phyloP scores from a whole-genome alignment of 2,113 vertebrate genomes.

The Antidorcas marsupialis region DNA sequence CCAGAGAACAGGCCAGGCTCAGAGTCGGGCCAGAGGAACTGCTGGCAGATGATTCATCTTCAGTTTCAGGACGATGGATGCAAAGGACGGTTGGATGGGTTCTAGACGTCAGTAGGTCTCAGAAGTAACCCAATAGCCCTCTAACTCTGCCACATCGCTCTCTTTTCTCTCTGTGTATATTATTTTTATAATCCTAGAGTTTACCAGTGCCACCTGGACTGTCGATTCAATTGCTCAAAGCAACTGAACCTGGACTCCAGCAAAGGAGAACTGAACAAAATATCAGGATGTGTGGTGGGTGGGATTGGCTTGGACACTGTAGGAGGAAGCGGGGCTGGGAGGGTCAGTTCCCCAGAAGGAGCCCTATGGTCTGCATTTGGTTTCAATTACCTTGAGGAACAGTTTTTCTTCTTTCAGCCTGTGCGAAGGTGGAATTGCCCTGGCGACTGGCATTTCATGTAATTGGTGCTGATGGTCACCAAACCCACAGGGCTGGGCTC shows the following conservation, averaged over 20 bases:
- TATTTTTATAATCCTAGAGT: constrained; percentile 22
- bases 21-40: neutral
- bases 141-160: neutral
- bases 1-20: accelerated
- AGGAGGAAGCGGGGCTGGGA: neutral
- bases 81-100: accelerated
- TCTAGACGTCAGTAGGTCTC: constrained; percentile 13
- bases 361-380: constrained; percentile 6
- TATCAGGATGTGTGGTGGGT: accelerated
- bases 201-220: neutral
- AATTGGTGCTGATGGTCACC: constrained; percentile 46
- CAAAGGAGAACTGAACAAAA: neutral
- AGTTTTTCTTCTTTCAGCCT: neutral
- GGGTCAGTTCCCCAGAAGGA: neutral
- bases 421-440: neutral
- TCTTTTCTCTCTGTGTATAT: neutral
- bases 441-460: neutral
- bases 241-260: neutral
- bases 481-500: constrained; percentile 10
- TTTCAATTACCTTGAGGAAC: constrained; percentile 22
- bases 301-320: accelerated
- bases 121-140: neutral
- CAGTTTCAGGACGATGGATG: accelerated
- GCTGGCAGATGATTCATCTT: neutral
- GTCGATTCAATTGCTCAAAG: neutral